Percentiles rank a stretch among this genome's conserved stretches.
Evolutionary conservation across 2,888 invertebrate genomes (phyloP).

Genomic region (Microplitis manilae): DNA sequence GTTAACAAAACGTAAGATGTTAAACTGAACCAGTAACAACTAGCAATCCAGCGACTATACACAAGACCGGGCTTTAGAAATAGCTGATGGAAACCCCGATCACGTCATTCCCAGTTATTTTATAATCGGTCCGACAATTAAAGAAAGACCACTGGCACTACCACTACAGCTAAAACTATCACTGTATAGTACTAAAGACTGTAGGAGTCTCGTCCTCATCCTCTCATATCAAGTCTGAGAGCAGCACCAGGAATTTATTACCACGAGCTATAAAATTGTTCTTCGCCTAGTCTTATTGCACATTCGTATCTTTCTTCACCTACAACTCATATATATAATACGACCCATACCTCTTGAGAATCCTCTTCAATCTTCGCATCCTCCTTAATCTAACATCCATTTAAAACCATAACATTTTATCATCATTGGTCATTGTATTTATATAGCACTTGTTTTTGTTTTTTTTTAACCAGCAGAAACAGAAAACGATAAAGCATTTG

Average conservation of each 20-base stretch:
- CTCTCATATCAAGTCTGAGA: background rate
- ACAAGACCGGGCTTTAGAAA: background rate
- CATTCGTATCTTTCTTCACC: conserved; percentile 26
- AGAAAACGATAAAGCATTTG: background rate
- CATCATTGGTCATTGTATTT: background rate
- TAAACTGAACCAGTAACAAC: conserved; percentile 38
- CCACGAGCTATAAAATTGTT: conserved; percentile 67
- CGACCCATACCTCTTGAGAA: background rate
- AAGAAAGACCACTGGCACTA: conserved; percentile 44
- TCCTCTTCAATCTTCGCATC: too few species aligned
- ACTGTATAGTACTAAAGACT: conserved; percentile 43
- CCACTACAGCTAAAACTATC: conserved; percentile 7
- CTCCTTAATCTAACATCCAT: background rate
- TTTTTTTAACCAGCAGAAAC: background rate
- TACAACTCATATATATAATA: background rate
- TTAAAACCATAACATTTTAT: background rate
- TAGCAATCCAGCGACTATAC: background rate
- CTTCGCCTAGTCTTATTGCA: conserved; percentile 48
- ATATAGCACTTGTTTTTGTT: background rate
- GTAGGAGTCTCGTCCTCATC: background rate
- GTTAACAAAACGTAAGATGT: background rate
- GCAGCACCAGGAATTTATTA: conserved; percentile 67
- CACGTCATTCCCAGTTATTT: conserved; percentile 58
- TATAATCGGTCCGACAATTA: conserved; percentile 64
- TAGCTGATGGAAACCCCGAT: conserved; percentile 43